phyloP scores from a whole-genome alignment of 2,888 invertebrate species.

The Ochlodes sylvanus region DNA sequence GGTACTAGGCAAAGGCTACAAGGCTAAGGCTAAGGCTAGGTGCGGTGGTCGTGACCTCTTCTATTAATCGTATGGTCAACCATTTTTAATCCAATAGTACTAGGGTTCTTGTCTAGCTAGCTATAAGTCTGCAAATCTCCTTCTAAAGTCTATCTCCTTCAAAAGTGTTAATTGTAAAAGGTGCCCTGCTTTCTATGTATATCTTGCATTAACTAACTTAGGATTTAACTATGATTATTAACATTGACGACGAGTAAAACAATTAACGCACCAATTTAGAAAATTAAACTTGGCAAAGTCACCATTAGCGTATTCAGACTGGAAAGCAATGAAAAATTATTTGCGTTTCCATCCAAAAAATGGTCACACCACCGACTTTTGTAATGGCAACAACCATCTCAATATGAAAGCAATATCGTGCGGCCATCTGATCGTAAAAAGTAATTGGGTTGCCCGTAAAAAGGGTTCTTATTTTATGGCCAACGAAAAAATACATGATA shows the following conservation, averaged over 20 bases:
- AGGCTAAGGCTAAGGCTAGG: too few relatives aligned
- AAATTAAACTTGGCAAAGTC: slow-evolving; percentile 1
- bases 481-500: slow-evolving; percentile 75
- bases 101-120: too few relatives aligned
- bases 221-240: background rate
- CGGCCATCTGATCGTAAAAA: slow-evolving; percentile 78
- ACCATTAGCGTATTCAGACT: slow-evolving; percentile 41
- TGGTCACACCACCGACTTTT: slow-evolving; percentile 55
- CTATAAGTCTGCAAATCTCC: too few relatives aligned
- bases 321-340: slow-evolving; percentile 55
- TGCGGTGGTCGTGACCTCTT: too few relatives aligned
- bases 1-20: too few relatives aligned
- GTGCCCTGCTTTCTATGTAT: background rate
- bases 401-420: slow-evolving; percentile 69
- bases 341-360: slow-evolving; percentile 48
- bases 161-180: too few relatives aligned
- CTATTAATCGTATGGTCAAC: too few relatives aligned
- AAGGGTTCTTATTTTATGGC: slow-evolving; percentile 81
- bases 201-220: background rate
- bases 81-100: too few relatives aligned
- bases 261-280: background rate
- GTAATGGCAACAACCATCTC: slow-evolving; percentile 63
- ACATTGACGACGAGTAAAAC: background rate
- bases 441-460: slow-evolving; percentile 82
- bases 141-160: too few relatives aligned